Base-by-base conservation (phyloP, 2,888 invertebrate genomes). In the Muscina levida region DNA sequence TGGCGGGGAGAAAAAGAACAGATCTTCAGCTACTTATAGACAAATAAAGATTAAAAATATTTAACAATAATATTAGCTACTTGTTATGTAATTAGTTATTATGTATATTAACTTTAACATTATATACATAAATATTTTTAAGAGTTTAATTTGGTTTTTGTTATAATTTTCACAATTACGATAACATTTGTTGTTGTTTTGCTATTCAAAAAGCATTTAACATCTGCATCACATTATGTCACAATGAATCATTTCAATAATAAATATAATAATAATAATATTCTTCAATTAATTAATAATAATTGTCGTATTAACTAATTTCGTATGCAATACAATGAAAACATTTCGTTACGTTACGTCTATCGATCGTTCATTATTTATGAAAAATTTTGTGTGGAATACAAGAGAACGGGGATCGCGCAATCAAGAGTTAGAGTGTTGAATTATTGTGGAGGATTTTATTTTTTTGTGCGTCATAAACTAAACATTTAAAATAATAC, bases 381-480 rank as follows among this genome's bases (percentile, higher is more conserved):
- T n/a, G n/a, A n/a, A n/a, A n/a, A n/a, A n/a, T n/a, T n/a, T n/a
- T n/a, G n/a, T n/a, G n/a, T n/a, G n/a, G n/a, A n/a, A n/a, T n/a
- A n/a, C n/a, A n/a, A n/a, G n/a, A n/a, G n/a, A n/a, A n/a, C n/a
- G n/a, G n/a, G n/a, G n/a, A n/a, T n/a, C n/a, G n/a, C n/a, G n/a
- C n/a, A n/a, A n/a, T n/a, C n/a, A n/a, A n/a, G n/a, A n/a, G n/a
- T n/a, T n/a, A n/a, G n/a, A n/a, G n/a, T n/a, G n/a, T n/a, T n/a
- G n/a, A n/a, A n/a, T n/a, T n/a, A n/a, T n/a, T n/a, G n/a, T n/a
- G n/a, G n/a, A n/a, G n/a, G n/a, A n/a, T n/a, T n/a, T n/a, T n/a
- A n/a, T n/a, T 46, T 11, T 46, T 46, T 46, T 46, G 46, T 46
- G 46, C 46, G 46, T 46, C 1, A 15, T 46, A 46, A 46, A 46